Base-by-base conservation (phyloP, 2,888 invertebrate species). In the Eulithis testata region DNA sequence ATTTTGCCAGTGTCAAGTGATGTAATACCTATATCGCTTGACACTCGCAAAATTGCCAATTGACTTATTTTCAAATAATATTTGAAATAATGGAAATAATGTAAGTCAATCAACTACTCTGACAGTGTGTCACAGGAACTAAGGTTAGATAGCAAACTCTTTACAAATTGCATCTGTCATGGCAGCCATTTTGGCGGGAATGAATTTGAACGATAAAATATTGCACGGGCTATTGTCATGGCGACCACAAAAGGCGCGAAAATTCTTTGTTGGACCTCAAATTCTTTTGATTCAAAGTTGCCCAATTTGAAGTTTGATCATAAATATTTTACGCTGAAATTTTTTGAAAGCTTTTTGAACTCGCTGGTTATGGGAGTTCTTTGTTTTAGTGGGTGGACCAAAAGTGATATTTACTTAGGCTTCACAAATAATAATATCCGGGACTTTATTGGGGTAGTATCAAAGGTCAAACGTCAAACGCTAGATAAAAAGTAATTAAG, bases 141-240 rank as follows among this genome's bases (percentile, higher is more conserved):
- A 40, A 11, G 49, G 49, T 8, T 49, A 49, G 47, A 60, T 36
- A 44, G 36, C 44, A 37, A 57, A 40, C 51, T 44, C 61, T 14
- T 62, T 50, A 62, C 56, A 62, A 62, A 62, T 62, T 51, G 75
- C 73, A 73, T 47, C 73, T 76, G 75, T 76, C 76, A 73, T 68
- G 68, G 69, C 70, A 59, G 72, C 68, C 69, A 64, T 70, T 69
- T 63, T 70, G 66, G 68, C 65, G 66, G 69, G 63, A 64, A 69
- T 60, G 63, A 60, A 60, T 67, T 63, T 63, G 21, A 43, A 64
- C 66, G 60, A 65, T 65, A 69, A 71, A 69, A 69, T 71, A 71
- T 71, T 64, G 65, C 66, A 66, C 37, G 60, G 62, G 51, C 58
- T 50, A 50, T 63, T 47, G 2, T 21, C 21, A 57, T 55, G 44